Evolutionary conservation across 2,113 vertebrate genomes (phyloP), one percentile per base, ranked within the genome.

Genomic region (Muntiacus reevesi): DNA sequence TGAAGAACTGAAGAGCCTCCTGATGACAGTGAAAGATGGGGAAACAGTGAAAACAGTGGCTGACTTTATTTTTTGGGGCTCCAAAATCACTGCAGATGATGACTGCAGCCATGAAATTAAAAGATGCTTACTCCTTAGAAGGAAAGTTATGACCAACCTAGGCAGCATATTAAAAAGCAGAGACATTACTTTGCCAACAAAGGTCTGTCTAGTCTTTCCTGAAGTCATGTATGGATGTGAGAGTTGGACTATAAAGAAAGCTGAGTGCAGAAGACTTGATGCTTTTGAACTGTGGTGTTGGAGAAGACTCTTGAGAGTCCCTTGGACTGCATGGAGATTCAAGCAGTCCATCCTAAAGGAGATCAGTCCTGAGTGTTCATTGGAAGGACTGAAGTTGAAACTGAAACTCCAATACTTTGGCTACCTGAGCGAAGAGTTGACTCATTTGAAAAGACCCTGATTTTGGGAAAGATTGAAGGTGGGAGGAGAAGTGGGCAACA

Each of bases 361-460:
- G 8, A 67, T 67, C 16, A 67, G 33, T 67, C 33, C 64, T 19
- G 33, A n/a, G 64, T 67, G 33, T 67, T 67, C 33, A n/a, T n/a
- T 67, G 64, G 64, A 67, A 67, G 16, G 33, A n/a, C 2, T 67
- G 64, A 67, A 19, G 1, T 17, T 67, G 9, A n/a, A n/a, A 1
- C 4, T 19, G 16, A 67, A 67, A 19, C 64, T n/a, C 33, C 64
- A 36, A 10, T 67, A 67, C 16, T 67, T n/a, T 36, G 64, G 64
- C 64, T 8, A 36, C 33, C 33, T n/a, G 8, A 67, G 7, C 0
- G 0, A 67, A 67, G 33, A 19, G 33, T 36, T 67, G 16, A 67
- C 33, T 67, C 64, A 36, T 67, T 67, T 5, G 17, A 67, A 36
- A 67, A 67, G 8, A 67, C n/a, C 4, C 8, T 36, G 17, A 36